Conservation (phyloP, 2,113 vertebrate species). For the Peromyscus leucopus region DNA sequence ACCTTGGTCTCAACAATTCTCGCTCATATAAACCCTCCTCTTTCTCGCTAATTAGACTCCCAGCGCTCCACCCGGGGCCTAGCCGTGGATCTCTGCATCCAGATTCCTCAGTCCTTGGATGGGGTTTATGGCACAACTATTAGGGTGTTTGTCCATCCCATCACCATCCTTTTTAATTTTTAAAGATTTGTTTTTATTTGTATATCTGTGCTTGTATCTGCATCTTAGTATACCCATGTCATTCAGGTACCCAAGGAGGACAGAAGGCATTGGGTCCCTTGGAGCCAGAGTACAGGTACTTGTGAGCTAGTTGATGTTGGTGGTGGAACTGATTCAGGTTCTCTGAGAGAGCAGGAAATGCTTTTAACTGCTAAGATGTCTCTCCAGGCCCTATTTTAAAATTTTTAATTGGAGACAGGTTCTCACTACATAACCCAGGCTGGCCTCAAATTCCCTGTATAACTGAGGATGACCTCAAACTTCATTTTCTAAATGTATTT, state of each 20-base stretch:
- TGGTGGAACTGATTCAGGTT: background rate
- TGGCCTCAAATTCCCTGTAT: background rate
- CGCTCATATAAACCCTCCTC: too few species aligned
- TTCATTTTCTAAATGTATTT: background rate
- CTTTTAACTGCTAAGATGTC: background rate
- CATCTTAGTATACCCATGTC: background rate
- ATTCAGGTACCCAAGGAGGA: background rate
- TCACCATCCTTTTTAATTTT: background rate
- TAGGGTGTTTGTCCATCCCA: too few species aligned
- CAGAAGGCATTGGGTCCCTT: background rate
- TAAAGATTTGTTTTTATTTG: background rate
- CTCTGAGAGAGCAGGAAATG: background rate
- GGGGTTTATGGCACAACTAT: too few species aligned
- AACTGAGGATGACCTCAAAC: background rate
- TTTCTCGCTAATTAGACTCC: too few species aligned
- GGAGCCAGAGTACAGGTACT: background rate
- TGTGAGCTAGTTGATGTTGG: background rate
- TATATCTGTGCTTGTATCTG: background rate
- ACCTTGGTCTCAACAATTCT: too few species aligned
- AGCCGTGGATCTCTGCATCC: too few species aligned
- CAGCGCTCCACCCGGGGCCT: too few species aligned
- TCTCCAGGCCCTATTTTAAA: background rate
- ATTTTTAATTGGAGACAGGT: background rate
- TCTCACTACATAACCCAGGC: background rate
- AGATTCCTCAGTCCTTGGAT: too few species aligned